Base-by-base conservation (phyloP, 1,140 invertebrate species). In the Pomacea maculata region DNA sequence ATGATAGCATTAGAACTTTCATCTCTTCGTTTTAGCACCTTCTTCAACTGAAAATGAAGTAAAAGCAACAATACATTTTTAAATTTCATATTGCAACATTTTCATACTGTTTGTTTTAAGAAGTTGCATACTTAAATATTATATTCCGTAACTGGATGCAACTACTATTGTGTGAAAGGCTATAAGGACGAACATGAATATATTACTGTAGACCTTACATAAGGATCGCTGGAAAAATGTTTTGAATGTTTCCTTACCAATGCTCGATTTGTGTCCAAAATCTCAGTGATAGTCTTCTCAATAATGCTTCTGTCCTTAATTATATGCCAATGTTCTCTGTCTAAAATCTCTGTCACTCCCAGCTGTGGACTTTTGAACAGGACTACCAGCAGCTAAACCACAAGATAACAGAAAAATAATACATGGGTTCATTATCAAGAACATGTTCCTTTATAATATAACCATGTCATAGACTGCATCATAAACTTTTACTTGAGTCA, bases 261-360 rank as follows among this genome's bases (percentile, higher is more conserved):
- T 68, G 61, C 65, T 75, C 75, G 79, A 19, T 82, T 19, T 12
- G 73, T 72, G 6, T 54, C 45, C 19, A 82, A 25, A 25, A 75
- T 54, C 14, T 80, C 34, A n/a, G 67, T 14, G 72, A 80, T n/a
- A 19, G 78, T 54, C 19, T 67, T 4, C 65, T 74, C 68, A 67
- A 80, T 72, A 21, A 76, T 29, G n/a, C 77, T n/a, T 71, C 75
- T 57, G 75, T 81, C 75, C 5, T 52, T 57, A 21, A 80, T 81
- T 55, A 74, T 75, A 1, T 65, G 25, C 75, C 55, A 77, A 52
- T 34, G 55, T n/a, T 81, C 70, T 78, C 29, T 68, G 29, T 82
- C 64, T 45, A 79, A 54, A 25, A 82, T 75, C 34, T 82, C 74
- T 55, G 57, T 55, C 17, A 29, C 73, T 17, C 54, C 34, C 10